Evolutionary conservation across 2,888 invertebrate genomes (phyloP), one percentile per base, ranked within the genome.

Genomic region (Spicauda simplicius): DNA sequence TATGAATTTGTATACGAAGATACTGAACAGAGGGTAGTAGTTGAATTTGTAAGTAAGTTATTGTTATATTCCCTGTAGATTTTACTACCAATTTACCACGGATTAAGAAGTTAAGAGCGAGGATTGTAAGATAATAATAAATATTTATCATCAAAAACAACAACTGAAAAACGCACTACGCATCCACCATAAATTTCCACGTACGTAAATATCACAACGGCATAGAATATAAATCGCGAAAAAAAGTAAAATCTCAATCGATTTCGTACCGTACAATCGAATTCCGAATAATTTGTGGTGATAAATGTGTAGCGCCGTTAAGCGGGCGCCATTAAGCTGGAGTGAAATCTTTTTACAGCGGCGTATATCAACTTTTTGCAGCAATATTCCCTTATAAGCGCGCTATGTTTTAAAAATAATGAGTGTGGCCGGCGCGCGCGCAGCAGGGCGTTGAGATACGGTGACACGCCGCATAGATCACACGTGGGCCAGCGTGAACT

Each of bases 391-490:
- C 79, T 75, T 80, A 84, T 78, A 78, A 83, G 80, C 77, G 80
- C 74, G 82, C 78, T 80, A 81, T 85, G 84, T 85, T 86, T 85
- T 85, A 83, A 83, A 85, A 87, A 85, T 86, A 87, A 80, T 75
- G 79, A 78, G 77, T 73, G 74, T 70, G 71, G 71, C 56, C 70
- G 61, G 76, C 71, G 73, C 74, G 60, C 65, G 74, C 80, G 72
- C 81, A 76, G 80, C 80, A 74, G 81, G 82, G 73, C 59, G 71
- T 68, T 80, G 76, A 80, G 68, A 73, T 78, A 79, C 71, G 73
- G 74, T 69, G 78, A 78, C 77, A 69, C 57, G 59, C 59, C 66
- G 70, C 77, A 74, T 80, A 79, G 76, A 79, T 80, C 80, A 58
- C 58, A 52, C 45, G 59, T 45, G 50, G 64, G 65, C 8, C 14